Evolutionary conservation across 2,888 invertebrate species (phyloP).

Genomic region (Leptinotarsa tumamoca): DNA sequence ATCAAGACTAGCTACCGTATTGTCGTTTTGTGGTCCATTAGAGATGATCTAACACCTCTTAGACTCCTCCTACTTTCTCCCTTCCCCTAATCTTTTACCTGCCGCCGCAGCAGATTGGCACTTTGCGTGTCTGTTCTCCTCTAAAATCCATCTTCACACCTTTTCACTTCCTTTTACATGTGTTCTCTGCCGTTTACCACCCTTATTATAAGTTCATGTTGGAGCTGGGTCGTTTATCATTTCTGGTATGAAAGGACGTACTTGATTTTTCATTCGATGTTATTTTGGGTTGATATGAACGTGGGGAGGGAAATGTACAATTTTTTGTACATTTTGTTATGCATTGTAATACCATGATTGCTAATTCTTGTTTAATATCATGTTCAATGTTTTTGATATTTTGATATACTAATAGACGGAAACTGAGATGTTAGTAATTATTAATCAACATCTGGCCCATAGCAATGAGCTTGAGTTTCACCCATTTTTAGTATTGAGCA

Average conservation of each 20-base stretch:
- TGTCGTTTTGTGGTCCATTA: constrained; percentile 58
- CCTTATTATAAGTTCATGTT: constrained; percentile 46
- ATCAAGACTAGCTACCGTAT: constrained; percentile 28
- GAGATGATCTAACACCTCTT: constrained; percentile 62
- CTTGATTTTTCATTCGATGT: constrained; percentile 39
- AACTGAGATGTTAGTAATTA: no score
- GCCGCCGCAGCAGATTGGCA: constrained; percentile 64
- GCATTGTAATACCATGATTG: no score
- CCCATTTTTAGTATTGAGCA: no score
- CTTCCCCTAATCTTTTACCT: constrained; percentile 33
- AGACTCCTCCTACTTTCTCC: constrained; percentile 48
- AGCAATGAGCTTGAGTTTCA: no score
- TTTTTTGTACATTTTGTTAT: background rate
- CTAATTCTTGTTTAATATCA: no score
- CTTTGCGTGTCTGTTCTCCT: constrained; percentile 65
- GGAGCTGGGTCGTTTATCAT: constrained; percentile 39
- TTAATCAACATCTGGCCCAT: no score
- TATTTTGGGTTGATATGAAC: constrained; percentile 31
- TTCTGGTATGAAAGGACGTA: constrained; percentile 33
- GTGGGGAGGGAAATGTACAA: background rate
- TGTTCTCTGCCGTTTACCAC: constrained; percentile 50
- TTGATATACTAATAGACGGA: no score
- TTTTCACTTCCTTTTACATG: constrained; percentile 60
- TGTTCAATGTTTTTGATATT: no score
- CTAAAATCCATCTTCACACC: constrained; percentile 65